phyloP scores from a whole-genome alignment of 2,888 invertebrate species.

The Trichopoda pennipes region DNA sequence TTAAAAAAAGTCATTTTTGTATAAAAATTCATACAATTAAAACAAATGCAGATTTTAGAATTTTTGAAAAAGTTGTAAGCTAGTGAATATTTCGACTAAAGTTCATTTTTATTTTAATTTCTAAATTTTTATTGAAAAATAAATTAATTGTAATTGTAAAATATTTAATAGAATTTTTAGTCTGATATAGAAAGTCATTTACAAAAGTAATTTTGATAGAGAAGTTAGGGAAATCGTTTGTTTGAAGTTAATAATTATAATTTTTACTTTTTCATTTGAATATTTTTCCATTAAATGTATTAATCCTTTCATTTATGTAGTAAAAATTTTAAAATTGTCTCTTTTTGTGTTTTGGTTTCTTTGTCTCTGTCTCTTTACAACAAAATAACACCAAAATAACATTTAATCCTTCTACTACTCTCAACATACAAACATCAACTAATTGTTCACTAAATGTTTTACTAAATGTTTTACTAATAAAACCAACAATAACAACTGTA shows the following conservation, averaged over 20 bases:
- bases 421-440: constrained; percentile 42
- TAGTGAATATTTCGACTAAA: too few species aligned
- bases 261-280: background rate
- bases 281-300: constrained; percentile 3
- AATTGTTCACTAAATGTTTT: constrained; percentile 63
- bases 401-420: constrained; percentile 28
- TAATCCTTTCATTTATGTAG: constrained; percentile 65
- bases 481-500: constrained; percentile 66
- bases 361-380: constrained; percentile 67
- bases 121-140: too few species aligned
- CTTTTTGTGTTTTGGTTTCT: constrained; percentile 64
- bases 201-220: too few species aligned
- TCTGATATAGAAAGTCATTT: too few species aligned
- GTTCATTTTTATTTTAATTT: too few species aligned
- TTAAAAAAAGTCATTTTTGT: too few species aligned
- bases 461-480: constrained; percentile 65
- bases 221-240: too few species aligned
- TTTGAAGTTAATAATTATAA: background rate
- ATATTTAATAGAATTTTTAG: too few species aligned
- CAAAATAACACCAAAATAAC: constrained; percentile 44
- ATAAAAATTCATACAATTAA: too few species aligned
- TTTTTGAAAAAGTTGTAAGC: too few species aligned
- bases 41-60: too few species aligned
- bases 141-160: too few species aligned
- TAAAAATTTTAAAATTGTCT: constrained; percentile 60